Evolutionary conservation across 2,113 vertebrate genomes (phyloP).

Genomic region (Neodontobutis hainanensis): DNA sequence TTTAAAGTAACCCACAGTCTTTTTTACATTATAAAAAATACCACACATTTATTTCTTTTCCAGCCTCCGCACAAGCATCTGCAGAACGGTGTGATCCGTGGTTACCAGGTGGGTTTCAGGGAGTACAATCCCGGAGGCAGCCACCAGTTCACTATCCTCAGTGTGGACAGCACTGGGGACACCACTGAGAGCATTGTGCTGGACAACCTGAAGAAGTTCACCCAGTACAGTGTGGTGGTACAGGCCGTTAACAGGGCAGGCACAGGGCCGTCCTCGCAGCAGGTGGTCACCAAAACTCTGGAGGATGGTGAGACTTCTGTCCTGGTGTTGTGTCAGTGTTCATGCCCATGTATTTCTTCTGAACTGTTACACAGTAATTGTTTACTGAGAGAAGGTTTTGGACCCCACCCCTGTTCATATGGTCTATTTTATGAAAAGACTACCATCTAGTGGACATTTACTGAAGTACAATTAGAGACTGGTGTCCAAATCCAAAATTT

Average conservation of each 20-base stretch:
- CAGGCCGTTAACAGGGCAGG: slow-evolving; percentile 96
- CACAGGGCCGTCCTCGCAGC: slow-evolving; percentile 96
- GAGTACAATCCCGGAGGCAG: slow-evolving; percentile 95
- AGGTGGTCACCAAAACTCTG: slow-evolving; percentile 95
- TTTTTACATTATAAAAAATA: too few species aligned
- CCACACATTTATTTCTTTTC: neutral
- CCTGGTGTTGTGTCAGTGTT: neutral
- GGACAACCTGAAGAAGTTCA: slow-evolving; percentile 97
- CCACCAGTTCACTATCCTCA: slow-evolving; percentile 97
- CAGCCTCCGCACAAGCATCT: slow-evolving; percentile 94
- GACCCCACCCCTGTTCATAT: neutral
- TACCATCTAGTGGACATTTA: slow-evolving; percentile 53
- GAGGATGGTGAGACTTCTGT: slow-evolving; percentile 86
- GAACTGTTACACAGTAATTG: too few species aligned
- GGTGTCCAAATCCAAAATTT: too few species aligned
- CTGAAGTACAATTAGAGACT: neutral
- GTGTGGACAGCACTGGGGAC: slow-evolving; percentile 94
- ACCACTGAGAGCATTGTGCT: slow-evolving; percentile 91
- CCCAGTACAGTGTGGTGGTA: slow-evolving; percentile 98
- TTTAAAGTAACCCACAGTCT: too few species aligned
- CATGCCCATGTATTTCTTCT: too few species aligned
- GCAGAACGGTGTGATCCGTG: slow-evolving; percentile 96
- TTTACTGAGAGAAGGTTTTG: neutral
- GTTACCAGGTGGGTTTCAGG: slow-evolving; percentile 96
- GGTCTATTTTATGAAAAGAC: slow-evolving; percentile 19